Evolutionary conservation across 2,797 vertebrate species (phyloP), one percentile per base, ranked within the genome.

Genomic region (Mus caroli): DNA sequence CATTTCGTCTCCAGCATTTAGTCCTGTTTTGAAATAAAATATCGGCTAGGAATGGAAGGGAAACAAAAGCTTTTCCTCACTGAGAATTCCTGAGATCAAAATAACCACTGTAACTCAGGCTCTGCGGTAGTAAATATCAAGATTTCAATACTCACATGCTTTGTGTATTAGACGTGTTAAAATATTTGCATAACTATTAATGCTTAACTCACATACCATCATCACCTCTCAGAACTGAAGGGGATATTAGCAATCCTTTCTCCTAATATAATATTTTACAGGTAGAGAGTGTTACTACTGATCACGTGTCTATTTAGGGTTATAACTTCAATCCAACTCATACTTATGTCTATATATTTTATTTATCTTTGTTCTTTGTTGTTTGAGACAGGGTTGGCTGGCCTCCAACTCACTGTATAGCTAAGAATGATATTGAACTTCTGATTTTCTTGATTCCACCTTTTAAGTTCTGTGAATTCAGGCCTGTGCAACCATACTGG

Each of bases 11-110:
- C 80, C 88, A 86, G 40, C 28, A 50, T 92, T 56, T 90, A 76
- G 91, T 92, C 13, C 89, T 95, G 37, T 79, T 96, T 95, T 76
- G 37, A 88, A 96, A 83, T 4, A 67, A 67, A 52, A 52, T 58
- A 85, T 92, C 6, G 60, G 58, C 13, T 67, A 78, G 40, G 43
- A 43, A 87, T 78, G 50, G 40, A 87, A 94, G 76, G 79, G 91
- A 84, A 50, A 58, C 2, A 0, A 10, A 43, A 95, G 11, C 19
- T 69, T 46, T 83, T 58, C 83, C 10, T 22, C 71, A 50, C 19
- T 80, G 85, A 83, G 69, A 95, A 90, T 76, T 64, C 69, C 62
- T 91, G 5, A 64, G 56, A 86, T 75, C 40, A 85, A 43, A 86
- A 40, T 94, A 78, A 40, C 12, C 60, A 77, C 22, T 3, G 9